These are phyloP conservation scores for Ceryle rudis DNA, from an alignment of 2,797 vertebrate genomes.

Conservation along the genomic window DNA sequence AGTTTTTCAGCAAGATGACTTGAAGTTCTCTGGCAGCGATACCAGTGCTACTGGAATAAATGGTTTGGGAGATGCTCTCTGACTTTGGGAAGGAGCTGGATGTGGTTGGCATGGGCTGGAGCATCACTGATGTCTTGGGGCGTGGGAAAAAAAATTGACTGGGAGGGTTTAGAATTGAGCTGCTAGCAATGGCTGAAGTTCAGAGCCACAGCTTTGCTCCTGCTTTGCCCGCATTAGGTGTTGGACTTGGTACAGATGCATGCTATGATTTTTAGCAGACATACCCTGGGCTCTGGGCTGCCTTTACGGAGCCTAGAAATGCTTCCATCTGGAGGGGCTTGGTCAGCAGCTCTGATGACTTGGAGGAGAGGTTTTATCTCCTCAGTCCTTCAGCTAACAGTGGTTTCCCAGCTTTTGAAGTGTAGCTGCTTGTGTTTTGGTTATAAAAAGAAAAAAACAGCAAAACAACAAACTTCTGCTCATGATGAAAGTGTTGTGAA, in stretches of 20 bases:
- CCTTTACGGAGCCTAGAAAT: neutral
- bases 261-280: neutral
- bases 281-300: neutral
- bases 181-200: neutral
- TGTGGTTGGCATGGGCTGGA: neutral
- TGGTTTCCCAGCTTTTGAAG: neutral
- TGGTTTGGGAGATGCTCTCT: neutral
- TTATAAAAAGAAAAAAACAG: neutral
- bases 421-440: neutral
- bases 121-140: neutral
- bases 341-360: neutral
- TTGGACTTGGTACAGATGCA: neutral
- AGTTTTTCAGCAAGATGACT: neutral
- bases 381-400: neutral
- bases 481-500: neutral
- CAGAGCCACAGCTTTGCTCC: neutral
- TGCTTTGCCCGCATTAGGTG: neutral
- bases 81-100: neutral
- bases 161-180: neutral
- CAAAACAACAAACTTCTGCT: neutral
- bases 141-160: neutral
- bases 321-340: fast-evolving
- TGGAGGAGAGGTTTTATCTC: neutral
- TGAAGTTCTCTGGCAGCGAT: neutral
- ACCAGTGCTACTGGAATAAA: neutral